These are phyloP conservation scores for Glareola pratincola DNA, from an alignment of 2,113 vertebrate species.

Conservation along the genomic window DNA sequence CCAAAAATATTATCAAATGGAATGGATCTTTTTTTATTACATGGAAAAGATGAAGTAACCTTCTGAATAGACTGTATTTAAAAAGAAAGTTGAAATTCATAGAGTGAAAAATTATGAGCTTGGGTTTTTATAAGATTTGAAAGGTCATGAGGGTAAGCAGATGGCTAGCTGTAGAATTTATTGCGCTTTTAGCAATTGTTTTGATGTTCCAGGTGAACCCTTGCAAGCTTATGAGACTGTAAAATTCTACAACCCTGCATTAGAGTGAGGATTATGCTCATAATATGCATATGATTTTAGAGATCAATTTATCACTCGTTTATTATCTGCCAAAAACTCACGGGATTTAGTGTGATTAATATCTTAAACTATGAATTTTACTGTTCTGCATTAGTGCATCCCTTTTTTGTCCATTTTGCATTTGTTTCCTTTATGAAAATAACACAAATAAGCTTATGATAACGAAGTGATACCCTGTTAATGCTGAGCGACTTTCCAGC, in stretches of 20 bases:
- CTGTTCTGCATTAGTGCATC: background rate
- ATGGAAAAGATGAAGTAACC: constrained; percentile 46
- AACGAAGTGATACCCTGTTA: constrained; percentile 17
- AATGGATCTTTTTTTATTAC: constrained; percentile 26
- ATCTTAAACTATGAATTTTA: constrained; percentile 19
- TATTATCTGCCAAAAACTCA: constrained; percentile 63
- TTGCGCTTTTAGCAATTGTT: constrained; percentile 69
- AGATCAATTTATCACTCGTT: constrained; percentile 60
- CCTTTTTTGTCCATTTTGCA: background rate
- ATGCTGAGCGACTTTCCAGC: constrained; percentile 14
- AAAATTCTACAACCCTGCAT: constrained; percentile 68
- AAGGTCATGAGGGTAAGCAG: constrained; percentile 77
- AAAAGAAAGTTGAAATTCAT: constrained; percentile 42
- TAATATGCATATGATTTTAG: constrained; percentile 50
- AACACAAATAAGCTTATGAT: background rate
- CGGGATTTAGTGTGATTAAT: constrained; percentile 31
- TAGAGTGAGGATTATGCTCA: constrained; percentile 44
- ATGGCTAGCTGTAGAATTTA: constrained; percentile 74
- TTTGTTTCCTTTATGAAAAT: constrained; percentile 4
- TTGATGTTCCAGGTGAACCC: constrained; percentile 68
- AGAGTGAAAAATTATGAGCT: constrained; percentile 63
- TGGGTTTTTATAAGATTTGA: constrained; percentile 69
- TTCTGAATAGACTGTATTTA: constrained; percentile 25
- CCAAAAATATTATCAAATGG: constrained; percentile 39
- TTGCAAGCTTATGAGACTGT: constrained; percentile 68